Evolutionary conservation across 2,797 vertebrate genomes (phyloP), one percentile per base, ranked within the genome.

Genomic region (Microhierax caerulescens): DNA sequence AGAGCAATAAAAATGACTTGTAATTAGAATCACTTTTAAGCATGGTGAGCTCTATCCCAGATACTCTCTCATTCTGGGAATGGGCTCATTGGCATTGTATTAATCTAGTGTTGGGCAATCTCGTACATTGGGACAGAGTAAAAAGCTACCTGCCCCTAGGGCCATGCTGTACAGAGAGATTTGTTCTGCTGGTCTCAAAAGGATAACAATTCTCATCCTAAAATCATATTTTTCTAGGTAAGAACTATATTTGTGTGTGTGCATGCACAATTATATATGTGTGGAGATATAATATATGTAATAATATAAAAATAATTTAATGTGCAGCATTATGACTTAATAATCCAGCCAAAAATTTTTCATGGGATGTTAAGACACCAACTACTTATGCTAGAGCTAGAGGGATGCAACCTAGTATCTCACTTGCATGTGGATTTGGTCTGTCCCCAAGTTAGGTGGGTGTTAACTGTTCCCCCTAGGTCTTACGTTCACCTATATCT

Each of bases 51-150:
- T 59, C 10, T 19, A 5, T 67, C 48, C 28, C 16, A 39, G 27
- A 12, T 16, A 20, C 22, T 30, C 56, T 23, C 28, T 25, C 5
- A 9, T 28, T 25, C 43, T 27, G 37, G 28, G 27, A 60, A 57
- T n/a, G 1, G 0, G 19, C 18, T 69, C 9, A 0, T 39, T 60
- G 59, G 7, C 32, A 6, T 22, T 18, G 6, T 15, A 7, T 72
- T 51, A n/a, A 24, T 22, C 18, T n/a, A 16, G 8, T 14, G 36
- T 28, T 60, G 68, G 28, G 23, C 30, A 19, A 15, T 12, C 25
- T 36, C 1, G 34, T n/a, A 5, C 48, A 50, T 7, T 20, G 50
- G 56, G 34, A 30, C 19, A 41, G 47, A 41, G 41, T 16, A 18
- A 24, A 6, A 27, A 57, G 18, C 23, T 68, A 6, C n/a, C 23